Conservation (phyloP, 2,113 vertebrate species). For the Myiozetetes cayanensis region DNA sequence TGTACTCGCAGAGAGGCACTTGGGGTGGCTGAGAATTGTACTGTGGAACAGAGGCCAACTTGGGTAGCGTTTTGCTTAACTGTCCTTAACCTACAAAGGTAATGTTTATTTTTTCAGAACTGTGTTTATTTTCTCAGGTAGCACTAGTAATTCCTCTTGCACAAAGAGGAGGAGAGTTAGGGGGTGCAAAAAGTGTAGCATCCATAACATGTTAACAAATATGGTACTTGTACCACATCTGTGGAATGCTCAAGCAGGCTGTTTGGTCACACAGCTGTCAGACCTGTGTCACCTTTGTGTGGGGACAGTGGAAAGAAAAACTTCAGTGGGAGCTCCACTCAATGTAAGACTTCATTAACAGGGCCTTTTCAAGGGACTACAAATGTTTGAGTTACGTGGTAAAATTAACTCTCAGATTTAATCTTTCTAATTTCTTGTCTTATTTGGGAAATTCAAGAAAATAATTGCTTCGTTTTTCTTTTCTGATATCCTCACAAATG, state of each 20-base stretch:
- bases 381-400: background rate
- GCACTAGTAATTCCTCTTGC: background rate
- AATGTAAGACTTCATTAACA: background rate
- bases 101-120: background rate
- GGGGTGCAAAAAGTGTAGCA: background rate
- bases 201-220: background rate
- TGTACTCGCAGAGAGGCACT: background rate
- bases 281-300: background rate
- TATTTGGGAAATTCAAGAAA: background rate
- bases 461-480: background rate
- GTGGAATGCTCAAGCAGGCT: background rate
- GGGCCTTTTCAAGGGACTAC: background rate
- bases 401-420: background rate
- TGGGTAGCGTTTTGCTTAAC: background rate
- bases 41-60: background rate
- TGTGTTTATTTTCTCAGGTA: background rate
- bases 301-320: background rate
- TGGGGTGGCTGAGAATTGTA: background rate
- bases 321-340: background rate
- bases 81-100: background rate
- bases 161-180: background rate
- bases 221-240: accelerated
- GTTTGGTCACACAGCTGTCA: background rate
- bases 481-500: background rate
- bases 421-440: background rate